Base-by-base conservation (phyloP, 2,113 vertebrate species). In the Nicator chloris region DNA sequence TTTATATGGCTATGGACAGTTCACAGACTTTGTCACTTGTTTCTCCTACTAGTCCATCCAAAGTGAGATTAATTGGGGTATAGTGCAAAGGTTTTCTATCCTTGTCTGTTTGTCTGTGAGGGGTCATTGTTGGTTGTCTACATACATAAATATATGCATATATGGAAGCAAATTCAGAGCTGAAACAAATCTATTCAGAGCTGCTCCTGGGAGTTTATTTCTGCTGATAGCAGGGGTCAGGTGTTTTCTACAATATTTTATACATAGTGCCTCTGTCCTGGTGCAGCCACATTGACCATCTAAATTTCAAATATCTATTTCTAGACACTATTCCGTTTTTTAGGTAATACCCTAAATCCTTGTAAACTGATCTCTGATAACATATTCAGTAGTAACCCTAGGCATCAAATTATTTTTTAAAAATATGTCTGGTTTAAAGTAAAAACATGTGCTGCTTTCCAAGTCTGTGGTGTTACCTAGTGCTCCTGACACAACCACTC, bases 341-440 rank as follows among this genome's bases (percentile, higher is more conserved):
- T 89, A 98, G 98, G 96, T 98, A 98, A 98, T 98, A 97, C 97
- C 95, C 92, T 93, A 95, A 98, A 98, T 98, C 97, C 96, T 91
- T 98, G 98, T 97, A 98, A 98, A 98, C 91, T 96, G 97, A 98
- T 98, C 97, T 97, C 88, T 88, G 88, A 90, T 91, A 97, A 98
- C 80, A 66, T 97, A 97, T 95, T 97, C 97, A 97, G 90, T 96
- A 97, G 97, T 96, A 97, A 97, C 96, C 93, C 86, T 97, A 82
- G 40, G 66, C 73, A 92, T 83, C 22, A 82, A 71, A 68, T 82
- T 45, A 21, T 40, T 56, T 91, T 77, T 28, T 39, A n/a, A 71
- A 93, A 83, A 91, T 51, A 94, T 95, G 86, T 91, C 95, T 98
- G 87, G n/a, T 85, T 94, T 91, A 97, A 98, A 98, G 94, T 89